These are phyloP conservation scores for Ophion costatus DNA, from an alignment of 2,888 invertebrate genomes.

Conservation along the genomic window DNA sequence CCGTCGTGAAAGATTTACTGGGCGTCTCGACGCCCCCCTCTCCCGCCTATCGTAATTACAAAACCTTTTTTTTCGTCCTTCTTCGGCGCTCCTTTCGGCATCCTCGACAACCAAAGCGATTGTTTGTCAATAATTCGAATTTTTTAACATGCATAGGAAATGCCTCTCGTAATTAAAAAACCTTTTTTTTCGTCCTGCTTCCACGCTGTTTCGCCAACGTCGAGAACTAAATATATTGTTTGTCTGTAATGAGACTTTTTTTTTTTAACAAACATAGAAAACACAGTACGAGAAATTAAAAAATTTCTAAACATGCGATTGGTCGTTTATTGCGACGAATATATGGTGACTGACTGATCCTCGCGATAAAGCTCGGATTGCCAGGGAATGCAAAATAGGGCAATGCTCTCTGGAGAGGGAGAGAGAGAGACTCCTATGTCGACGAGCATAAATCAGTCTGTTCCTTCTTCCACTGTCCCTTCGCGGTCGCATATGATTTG, in stretches of 20 bases:
- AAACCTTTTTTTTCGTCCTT: slow-evolving; percentile 59
- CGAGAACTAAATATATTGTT: not conserved
- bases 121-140: not conserved
- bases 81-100: not conserved
- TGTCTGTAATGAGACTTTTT: not conserved
- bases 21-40: slow-evolving; percentile 71
- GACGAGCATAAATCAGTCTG: slow-evolving; percentile 79
- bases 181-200: slow-evolving; percentile 45
- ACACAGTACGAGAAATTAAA: slow-evolving; percentile 67
- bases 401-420: slow-evolving; percentile 71
- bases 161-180: slow-evolving; percentile 75
- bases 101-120: not conserved
- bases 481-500: slow-evolving; percentile 77
- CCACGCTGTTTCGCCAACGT: not conserved
- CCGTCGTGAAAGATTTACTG: slow-evolving; percentile 75
- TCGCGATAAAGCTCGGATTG: slow-evolving; percentile 29
- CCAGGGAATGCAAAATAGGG: slow-evolving; percentile 70
- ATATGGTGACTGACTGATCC: not conserved
- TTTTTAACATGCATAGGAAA: too few relatives aligned
- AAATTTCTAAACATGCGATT: slow-evolving; percentile 49
- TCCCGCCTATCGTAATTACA: slow-evolving; percentile 75
- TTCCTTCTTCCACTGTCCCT: slow-evolving; percentile 73
- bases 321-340: too few relatives aligned
- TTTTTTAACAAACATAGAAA: too few relatives aligned
- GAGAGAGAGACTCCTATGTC: slow-evolving; percentile 24